Percentiles rank a stretch among this genome's conserved stretches.
phyloP scores from a whole-genome alignment of 2,113 vertebrate genomes.

The Microcebus griseorufus region DNA sequence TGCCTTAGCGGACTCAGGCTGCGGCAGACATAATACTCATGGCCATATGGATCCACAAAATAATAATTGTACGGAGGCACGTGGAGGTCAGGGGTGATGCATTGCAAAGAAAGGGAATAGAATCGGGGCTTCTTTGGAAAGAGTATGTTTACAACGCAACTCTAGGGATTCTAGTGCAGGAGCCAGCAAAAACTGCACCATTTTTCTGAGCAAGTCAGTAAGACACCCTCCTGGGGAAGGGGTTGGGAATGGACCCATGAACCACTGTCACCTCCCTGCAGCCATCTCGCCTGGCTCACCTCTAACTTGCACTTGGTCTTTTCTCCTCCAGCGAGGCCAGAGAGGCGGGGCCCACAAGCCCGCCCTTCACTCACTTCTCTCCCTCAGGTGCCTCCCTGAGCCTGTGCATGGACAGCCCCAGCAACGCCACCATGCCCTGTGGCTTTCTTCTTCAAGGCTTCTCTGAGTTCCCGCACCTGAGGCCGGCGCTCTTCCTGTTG shows the following conservation, averaged over 20 bases:
- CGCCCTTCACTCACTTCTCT: background rate
- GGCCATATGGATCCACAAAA: background rate
- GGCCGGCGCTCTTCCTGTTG: conserved; percentile 76
- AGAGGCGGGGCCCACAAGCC: background rate
- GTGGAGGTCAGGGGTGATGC: background rate
- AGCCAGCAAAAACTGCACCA: background rate
- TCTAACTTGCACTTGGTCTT: background rate
- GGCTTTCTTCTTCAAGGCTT: conserved; percentile 83
- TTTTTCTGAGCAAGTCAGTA: background rate
- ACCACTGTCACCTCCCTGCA: accelerated
- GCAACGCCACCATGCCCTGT: background rate
- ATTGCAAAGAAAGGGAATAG: no score
- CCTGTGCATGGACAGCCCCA: background rate
- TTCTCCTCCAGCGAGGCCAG: background rate
- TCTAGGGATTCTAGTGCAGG: background rate
- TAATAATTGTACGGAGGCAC: no score
- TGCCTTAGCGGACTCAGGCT: background rate
- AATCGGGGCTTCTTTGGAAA: background rate
- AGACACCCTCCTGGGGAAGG: background rate
- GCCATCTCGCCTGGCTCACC: accelerated
- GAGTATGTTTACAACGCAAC: background rate
- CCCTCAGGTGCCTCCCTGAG: background rate
- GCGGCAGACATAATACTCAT: accelerated
- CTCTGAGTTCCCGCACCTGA: conserved; percentile 73
- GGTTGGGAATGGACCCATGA: accelerated